A percentile compares a stretch with the other conserved stretches of the same genome.
Evolutionary conservation across 2,797 vertebrate genomes (phyloP).

Genomic region (Anableps anableps): DNA sequence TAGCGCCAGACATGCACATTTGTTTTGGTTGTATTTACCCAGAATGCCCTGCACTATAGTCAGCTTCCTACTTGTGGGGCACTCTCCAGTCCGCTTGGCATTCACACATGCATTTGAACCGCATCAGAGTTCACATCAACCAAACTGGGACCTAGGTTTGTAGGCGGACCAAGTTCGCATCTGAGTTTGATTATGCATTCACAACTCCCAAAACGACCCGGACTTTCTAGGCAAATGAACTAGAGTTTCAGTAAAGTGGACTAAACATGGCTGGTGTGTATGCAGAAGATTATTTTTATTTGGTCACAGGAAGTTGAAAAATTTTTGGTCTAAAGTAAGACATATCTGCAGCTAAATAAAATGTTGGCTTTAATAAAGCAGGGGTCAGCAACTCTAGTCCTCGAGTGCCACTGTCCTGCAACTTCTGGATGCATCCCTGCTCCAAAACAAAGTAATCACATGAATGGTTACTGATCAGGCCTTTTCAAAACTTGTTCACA

Average conservation of each 20-base stretch:
- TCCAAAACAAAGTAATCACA: neutral
- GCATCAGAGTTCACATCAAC: neutral
- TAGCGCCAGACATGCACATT: no score
- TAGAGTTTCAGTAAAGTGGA: neutral
- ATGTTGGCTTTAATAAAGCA: neutral
- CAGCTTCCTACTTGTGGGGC: no score
- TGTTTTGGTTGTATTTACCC: no score
- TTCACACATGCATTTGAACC: neutral
- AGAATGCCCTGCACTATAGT: no score
- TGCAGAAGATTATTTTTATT: neutral
- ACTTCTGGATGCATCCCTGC: neutral
- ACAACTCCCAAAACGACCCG: neutral
- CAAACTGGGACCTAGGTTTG: no score
- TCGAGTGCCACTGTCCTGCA: neutral
- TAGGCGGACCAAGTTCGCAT: neutral
- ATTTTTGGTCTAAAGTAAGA: neutral
- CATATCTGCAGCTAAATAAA: neutral
- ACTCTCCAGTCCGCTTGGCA: neutral
- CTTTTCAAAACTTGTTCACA: neutral
- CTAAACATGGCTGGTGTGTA: neutral
- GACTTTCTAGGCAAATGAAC: neutral
- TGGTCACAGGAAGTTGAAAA: neutral
- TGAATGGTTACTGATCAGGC: neutral
- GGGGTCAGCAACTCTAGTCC: neutral
- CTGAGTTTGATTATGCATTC: neutral